Evolutionary conservation across 2,797 vertebrate species (phyloP).

Genomic region (Pseudocheirus occidentalis): DNA sequence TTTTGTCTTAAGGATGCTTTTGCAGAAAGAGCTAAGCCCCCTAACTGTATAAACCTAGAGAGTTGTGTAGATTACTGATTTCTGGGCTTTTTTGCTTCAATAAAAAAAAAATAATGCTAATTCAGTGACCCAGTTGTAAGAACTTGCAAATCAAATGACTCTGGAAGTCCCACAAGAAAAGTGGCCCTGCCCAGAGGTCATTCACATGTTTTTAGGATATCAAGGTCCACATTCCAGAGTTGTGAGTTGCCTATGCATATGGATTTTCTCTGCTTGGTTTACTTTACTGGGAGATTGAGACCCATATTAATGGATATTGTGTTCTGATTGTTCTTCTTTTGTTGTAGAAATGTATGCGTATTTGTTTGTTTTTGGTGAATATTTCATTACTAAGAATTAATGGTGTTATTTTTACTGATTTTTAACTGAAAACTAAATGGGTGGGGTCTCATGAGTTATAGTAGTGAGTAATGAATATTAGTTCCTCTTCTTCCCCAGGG

Average conservation of each 20-base stretch:
- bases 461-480: background rate
- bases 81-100: background rate
- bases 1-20: background rate
- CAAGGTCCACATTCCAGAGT: background rate
- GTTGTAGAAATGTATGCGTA: background rate
- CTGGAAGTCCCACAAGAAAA: background rate
- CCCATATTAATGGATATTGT: background rate
- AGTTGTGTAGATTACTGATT: background rate
- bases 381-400: no score
- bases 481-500: background rate
- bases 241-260: background rate
- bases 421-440: background rate
- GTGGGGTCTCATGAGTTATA: background rate
- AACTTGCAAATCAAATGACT: background rate
- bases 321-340: background rate
- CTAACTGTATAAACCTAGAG: background rate
- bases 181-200: background rate
- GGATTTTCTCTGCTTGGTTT: background rate
- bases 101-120: background rate
- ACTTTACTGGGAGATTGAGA: background rate
- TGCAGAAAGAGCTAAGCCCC: background rate
- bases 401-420: background rate
- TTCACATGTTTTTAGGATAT: background rate
- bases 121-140: background rate
- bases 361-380: no score